phyloP scores from a whole-genome alignment of 1,140 invertebrate species.

The Drosophila quadrilineata region DNA sequence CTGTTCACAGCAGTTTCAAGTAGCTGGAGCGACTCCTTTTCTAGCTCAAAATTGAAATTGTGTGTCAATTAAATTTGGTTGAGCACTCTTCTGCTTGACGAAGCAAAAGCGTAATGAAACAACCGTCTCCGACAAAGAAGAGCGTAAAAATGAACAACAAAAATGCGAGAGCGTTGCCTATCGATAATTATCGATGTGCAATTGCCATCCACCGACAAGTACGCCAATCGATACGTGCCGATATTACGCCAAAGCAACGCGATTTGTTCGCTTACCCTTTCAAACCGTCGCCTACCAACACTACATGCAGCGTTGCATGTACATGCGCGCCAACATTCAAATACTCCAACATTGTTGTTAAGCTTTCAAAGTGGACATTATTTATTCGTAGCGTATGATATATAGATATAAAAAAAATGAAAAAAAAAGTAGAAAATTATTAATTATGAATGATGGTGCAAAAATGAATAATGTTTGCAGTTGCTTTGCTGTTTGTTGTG shows the following conservation, averaged over 20 bases:
- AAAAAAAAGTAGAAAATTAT: slow-evolving; percentile 16
- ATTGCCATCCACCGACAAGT: neutral
- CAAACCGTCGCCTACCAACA: neutral
- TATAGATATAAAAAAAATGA: neutral
- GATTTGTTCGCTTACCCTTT: neutral
- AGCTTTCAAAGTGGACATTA: slow-evolving; percentile 31
- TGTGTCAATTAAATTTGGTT: slow-evolving; percentile 30
- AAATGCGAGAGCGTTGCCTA: slow-evolving; percentile 16
- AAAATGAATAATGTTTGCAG: too few relatives aligned
- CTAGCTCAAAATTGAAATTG: slow-evolving; percentile 38
- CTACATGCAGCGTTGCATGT: slow-evolving; percentile 2
- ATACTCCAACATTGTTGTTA: neutral
- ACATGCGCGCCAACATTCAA: neutral
- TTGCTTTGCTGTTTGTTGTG: too few relatives aligned
- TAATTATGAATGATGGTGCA: slow-evolving; percentile 20
- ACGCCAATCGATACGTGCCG: neutral
- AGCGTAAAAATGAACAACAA: slow-evolving; percentile 46
- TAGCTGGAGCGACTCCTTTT: slow-evolving; percentile 32
- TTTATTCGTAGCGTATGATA: slow-evolving; percentile 27
- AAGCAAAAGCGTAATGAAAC: slow-evolving; percentile 21
- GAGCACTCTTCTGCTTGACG: slow-evolving; percentile 28
- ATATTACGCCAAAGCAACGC: neutral
- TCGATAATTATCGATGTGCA: slow-evolving; percentile 7
- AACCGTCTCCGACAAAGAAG: slow-evolving; percentile 44
- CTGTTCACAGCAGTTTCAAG: slow-evolving; percentile 40